Conservation (phyloP, 2,797 vertebrate genomes). For the Gymnocypris eckloni region DNA sequence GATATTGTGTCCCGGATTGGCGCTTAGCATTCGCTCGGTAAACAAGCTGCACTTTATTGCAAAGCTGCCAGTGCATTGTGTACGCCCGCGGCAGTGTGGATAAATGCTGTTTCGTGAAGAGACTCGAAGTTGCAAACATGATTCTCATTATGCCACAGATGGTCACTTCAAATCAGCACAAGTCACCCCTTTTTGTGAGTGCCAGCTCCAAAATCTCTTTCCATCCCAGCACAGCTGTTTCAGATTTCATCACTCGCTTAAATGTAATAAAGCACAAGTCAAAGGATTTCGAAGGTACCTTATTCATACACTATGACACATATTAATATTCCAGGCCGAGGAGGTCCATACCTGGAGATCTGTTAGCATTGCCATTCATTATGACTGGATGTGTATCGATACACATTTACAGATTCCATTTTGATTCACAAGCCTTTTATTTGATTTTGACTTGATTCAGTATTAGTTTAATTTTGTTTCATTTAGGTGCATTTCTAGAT, state of each 20-base stretch:
- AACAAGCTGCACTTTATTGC: conserved; percentile 30
- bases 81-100: conserved; percentile 17
- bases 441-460: neutral
- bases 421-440: neutral
- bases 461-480: neutral
- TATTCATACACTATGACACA: neutral
- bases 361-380: neutral
- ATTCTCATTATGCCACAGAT: conserved; percentile 45
- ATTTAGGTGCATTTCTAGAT: neutral
- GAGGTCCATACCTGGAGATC: neutral
- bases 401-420: neutral
- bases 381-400: neutral
- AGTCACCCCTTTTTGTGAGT: conserved; percentile 12
- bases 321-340: neutral
- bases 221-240: conserved; percentile 22
- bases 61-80: conserved; percentile 18
- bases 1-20: conserved; percentile 17
- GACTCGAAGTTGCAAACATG: conserved; percentile 27
- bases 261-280: neutral
- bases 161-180: conserved; percentile 41
- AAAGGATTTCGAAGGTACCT: neutral
- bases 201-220: conserved; percentile 35
- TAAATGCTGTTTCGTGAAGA: conserved; percentile 30
- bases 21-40: conserved; percentile 12
- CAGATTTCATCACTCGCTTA: neutral